Conservation (phyloP, 2,113 vertebrate species). For the Andinoacara biseriatus region DNA sequence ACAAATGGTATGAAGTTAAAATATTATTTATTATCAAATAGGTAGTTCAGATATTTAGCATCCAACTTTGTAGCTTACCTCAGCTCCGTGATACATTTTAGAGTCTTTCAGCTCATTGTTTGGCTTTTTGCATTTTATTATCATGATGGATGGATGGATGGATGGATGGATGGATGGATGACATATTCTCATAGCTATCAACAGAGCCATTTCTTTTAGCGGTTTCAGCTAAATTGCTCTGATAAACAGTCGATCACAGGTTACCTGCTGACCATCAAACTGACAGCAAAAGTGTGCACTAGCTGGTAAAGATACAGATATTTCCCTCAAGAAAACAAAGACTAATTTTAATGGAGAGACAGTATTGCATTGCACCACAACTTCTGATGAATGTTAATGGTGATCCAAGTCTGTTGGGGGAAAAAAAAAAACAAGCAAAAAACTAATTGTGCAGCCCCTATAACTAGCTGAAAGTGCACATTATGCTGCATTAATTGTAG, state of each 20-base stretch:
- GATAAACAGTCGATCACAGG: neutral
- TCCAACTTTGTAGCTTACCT: neutral
- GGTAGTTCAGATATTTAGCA: neutral
- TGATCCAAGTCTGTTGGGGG: neutral
- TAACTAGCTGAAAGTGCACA: neutral
- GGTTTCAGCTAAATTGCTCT: neutral
- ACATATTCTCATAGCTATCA: neutral
- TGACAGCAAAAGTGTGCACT: neutral
- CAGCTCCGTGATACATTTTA: neutral
- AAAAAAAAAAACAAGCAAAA: neutral
- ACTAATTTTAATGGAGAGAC: neutral
- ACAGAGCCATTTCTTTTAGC: neutral
- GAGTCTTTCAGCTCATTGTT: conserved; percentile 1
- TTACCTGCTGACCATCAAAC: neutral
- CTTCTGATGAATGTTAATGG: neutral
- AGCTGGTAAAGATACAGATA: neutral
- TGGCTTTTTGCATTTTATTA: neutral
- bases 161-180: neutral
- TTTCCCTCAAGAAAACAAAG: neutral
- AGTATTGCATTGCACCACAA: neutral
- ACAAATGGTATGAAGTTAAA: neutral
- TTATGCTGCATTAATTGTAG: neutral
- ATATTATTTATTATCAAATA: neutral
- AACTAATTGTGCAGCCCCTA: neutral
- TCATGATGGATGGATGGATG: neutral